These are phyloP conservation scores for Magallana angulata DNA, from an alignment of 1,140 invertebrate species.

Conservation along the genomic window DNA sequence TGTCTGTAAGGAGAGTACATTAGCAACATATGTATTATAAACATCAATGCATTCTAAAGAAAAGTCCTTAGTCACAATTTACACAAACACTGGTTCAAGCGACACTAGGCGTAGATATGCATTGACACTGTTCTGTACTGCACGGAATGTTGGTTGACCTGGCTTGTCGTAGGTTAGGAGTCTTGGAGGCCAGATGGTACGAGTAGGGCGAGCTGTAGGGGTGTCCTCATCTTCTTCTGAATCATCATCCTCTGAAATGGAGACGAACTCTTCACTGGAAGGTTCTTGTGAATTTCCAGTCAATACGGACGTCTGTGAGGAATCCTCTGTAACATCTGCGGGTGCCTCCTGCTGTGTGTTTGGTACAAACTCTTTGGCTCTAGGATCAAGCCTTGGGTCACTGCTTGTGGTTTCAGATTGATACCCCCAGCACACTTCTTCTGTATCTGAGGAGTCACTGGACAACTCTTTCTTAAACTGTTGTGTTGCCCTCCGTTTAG, in stretches of 20 bases:
- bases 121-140: not conserved
- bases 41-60: too few species aligned
- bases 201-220: not conserved
- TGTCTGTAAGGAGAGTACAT: not conserved
- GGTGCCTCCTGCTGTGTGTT: not conserved
- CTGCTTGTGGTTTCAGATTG: not conserved
- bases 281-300: not conserved
- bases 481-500: too few species aligned
- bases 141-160: constrained; percentile 18
- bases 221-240: not conserved
- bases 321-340: not conserved
- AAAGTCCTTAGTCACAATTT: not conserved
- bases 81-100: not conserved
- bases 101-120: not conserved
- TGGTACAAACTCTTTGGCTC: too few species aligned
- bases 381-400: not conserved
- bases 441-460: not conserved
- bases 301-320: not conserved
- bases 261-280: too few species aligned
- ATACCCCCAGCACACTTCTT: not conserved
- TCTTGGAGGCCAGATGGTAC: constrained; percentile 12
- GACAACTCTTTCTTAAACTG: not conserved
- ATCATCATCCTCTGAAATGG: too few species aligned
- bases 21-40: not conserved
- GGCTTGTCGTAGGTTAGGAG: constrained; percentile 9